Conservation (phyloP, 2,113 vertebrate species). For the Micronycteris hirsuta region DNA sequence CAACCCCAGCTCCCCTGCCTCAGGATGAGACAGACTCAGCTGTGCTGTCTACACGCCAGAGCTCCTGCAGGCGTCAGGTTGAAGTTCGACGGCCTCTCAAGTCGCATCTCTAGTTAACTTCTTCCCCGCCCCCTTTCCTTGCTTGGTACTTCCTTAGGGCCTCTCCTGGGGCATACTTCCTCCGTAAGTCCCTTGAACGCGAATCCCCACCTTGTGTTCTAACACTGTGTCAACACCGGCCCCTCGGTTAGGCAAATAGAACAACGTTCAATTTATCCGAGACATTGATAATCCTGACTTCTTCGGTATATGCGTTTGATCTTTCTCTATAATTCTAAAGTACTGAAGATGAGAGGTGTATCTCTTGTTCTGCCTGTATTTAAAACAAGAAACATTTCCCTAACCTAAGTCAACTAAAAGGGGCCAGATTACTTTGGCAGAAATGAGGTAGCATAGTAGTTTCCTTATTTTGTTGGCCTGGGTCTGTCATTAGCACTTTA, state of each 20-base stretch:
- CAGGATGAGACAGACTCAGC: neutral
- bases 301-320: neutral
- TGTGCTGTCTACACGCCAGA: neutral
- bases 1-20: neutral
- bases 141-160: neutral
- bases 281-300: slow-evolving; percentile 6
- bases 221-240: neutral
- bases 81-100: neutral
- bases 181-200: neutral
- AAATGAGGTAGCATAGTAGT: neutral
- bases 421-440: neutral
- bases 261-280: neutral
- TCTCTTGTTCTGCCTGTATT: neutral
- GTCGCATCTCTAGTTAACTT: neutral
- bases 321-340: slow-evolving; percentile 7
- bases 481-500: neutral
- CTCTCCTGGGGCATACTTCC: neutral
- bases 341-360: neutral
- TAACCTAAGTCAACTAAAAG: slow-evolving; percentile 3
- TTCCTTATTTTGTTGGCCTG: slow-evolving; percentile 23
- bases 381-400: slow-evolving; percentile 13
- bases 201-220: neutral
- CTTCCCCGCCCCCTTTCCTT: neutral
- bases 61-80: neutral
- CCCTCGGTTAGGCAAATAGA: neutral